These are phyloP conservation scores for Sarcophaga bullata DNA, from an alignment of 1,140 invertebrate genomes.

Conservation along the genomic window DNA sequence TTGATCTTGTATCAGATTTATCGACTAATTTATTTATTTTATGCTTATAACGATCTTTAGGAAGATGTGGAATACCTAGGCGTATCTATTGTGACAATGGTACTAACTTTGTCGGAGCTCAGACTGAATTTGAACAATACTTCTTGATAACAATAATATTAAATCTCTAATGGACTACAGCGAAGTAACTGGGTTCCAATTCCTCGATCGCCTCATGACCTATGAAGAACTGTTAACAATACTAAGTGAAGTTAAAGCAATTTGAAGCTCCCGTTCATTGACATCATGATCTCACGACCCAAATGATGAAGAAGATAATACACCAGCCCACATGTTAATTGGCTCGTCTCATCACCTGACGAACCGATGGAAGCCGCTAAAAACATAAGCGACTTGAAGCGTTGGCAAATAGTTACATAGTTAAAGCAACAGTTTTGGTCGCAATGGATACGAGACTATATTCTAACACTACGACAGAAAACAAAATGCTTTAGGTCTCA, in stretches of 20 bases:
- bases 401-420: background rate
- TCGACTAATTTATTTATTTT: slow-evolving; percentile 47
- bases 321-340: slow-evolving; percentile 56
- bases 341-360: slow-evolving; percentile 43
- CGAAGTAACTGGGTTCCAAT: slow-evolving; percentile 45
- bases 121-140: background rate
- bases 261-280: slow-evolving; percentile 50
- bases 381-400: slow-evolving; percentile 37
- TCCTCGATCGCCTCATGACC: slow-evolving; percentile 50
- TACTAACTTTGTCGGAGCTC: slow-evolving; percentile 57
- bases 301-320: slow-evolving; percentile 46
- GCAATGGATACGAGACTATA: background rate
- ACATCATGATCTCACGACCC: slow-evolving; percentile 44
- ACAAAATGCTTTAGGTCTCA: background rate
- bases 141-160: slow-evolving; percentile 7
- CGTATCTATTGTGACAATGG: slow-evolving; percentile 56
- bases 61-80: slow-evolving; percentile 43
- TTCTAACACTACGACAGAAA: background rate
- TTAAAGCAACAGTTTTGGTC: background rate
- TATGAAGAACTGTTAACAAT: slow-evolving; percentile 42
- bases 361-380: background rate
- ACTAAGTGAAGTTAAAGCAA: slow-evolving; percentile 49
- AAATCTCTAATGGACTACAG: slow-evolving; percentile 5
- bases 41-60: slow-evolving; percentile 47
- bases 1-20: slow-evolving; percentile 51